A percentile compares a stretch with the other conserved stretches of the same genome.
Conservation (phyloP, 1,140 invertebrate species). For the Teleogryllus occipitalis region DNA sequence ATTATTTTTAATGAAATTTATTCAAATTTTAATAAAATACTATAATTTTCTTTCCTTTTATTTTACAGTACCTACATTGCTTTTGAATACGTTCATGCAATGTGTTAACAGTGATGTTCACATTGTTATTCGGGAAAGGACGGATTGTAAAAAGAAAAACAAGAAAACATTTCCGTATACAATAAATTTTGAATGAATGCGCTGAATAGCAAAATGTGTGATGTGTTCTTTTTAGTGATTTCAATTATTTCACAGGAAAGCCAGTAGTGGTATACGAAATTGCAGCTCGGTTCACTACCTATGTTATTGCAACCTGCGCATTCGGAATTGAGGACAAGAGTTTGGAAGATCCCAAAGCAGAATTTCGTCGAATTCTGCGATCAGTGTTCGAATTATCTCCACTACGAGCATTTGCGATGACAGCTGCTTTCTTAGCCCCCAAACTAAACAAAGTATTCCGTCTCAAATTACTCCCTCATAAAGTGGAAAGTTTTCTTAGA, state of each 20-base stretch:
- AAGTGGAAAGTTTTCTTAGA: not conserved
- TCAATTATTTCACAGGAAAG: not conserved
- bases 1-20: no score
- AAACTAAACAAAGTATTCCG: not conserved
- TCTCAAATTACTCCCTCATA: not conserved
- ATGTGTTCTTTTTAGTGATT: no score
- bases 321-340: constrained; percentile 47
- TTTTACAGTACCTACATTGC: no score
- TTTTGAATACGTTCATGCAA: no score
- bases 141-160: no score
- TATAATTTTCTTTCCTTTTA: no score
- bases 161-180: no score
- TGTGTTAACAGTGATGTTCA: no score
- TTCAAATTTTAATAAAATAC: no score
- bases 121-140: no score
- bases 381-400: constrained; percentile 28
- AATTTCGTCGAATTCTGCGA: constrained; percentile 40
- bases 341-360: constrained; percentile 38
- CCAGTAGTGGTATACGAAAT: not conserved
- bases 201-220: no score
- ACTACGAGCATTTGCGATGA: not conserved
- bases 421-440: not conserved
- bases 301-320: constrained; percentile 47
- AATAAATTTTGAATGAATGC: no score
- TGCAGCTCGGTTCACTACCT: constrained; percentile 41